phyloP scores from a whole-genome alignment of 2,797 vertebrate species.

The Lycodopsis pacificus region DNA sequence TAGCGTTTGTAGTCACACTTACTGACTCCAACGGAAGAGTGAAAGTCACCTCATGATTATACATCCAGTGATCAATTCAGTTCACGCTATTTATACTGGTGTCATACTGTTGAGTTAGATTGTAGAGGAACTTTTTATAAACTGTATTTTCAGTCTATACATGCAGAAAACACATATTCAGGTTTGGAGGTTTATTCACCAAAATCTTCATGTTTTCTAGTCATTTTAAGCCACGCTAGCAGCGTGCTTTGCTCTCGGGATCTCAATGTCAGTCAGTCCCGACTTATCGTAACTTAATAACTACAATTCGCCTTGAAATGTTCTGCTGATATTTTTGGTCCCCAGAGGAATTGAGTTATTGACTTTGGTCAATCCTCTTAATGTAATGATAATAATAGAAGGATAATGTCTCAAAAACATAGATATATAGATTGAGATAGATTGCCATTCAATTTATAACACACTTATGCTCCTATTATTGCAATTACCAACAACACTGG shows the following conservation, averaged over 20 bases:
- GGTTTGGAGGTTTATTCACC: background rate
- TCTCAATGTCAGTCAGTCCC: background rate
- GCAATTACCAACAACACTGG: no score
- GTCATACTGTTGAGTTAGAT: background rate
- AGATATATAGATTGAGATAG: no score
- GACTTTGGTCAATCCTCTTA: background rate
- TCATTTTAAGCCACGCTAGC: background rate
- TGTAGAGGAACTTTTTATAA: background rate
- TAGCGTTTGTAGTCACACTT: conserved; percentile 64
- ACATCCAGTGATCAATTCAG: background rate
- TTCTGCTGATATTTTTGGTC: background rate
- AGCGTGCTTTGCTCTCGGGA: background rate
- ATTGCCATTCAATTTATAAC: no score
- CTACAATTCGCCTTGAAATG: background rate
- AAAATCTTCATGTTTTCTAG: background rate
- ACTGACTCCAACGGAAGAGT: conserved; percentile 8
- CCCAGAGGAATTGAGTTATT: background rate
- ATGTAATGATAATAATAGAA: background rate
- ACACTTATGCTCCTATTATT: no score
- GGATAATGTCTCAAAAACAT: background rate
- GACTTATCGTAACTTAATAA: background rate
- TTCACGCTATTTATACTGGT: background rate
- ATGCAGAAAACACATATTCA: background rate
- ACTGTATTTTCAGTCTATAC: background rate
- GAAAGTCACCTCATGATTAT: background rate